phyloP scores from a whole-genome alignment of 92 coral and sea anemone species.

The Isaurus tuberculatus region DNA sequence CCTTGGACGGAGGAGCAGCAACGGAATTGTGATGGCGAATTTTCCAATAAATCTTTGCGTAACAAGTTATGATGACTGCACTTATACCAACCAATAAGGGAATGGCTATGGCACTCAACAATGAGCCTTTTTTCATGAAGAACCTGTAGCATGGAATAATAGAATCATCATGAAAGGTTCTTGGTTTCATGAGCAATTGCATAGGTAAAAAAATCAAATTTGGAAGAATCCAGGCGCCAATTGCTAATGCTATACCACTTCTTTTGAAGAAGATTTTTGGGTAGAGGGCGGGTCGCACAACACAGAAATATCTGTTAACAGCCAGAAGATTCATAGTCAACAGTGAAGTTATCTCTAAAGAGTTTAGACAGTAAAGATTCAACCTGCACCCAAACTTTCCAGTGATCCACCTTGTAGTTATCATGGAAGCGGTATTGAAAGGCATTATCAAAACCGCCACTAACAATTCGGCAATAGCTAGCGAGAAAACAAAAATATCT shows the following conservation, averaged over 20 bases:
- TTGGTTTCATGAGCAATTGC: neutral
- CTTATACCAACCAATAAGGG: neutral
- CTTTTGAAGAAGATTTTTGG: neutral
- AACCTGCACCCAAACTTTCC: neutral
- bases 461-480: neutral
- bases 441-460: neutral
- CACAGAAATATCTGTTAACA: too few species aligned
- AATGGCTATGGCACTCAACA: neutral
- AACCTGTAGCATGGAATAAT: neutral
- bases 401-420: neutral
- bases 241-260: neutral
- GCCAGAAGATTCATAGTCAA: neutral
- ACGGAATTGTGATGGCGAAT: neutral
- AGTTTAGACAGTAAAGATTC: neutral
- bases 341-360: neutral
- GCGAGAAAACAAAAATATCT: neutral
- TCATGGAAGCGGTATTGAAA: neutral
- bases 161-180: neutral
- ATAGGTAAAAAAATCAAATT: neutral
- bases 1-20: slow-evolving; percentile 1
- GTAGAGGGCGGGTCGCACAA: neutral
- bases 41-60: neutral
- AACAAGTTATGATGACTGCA: neutral
- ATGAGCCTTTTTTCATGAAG: neutral
- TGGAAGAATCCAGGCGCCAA: neutral